Percentiles rank a stretch among this genome's conserved stretches.
These are phyloP conservation scores for Recurvirostra avosetta DNA, from an alignment of 2,113 vertebrate species.

Conservation along the genomic window DNA sequence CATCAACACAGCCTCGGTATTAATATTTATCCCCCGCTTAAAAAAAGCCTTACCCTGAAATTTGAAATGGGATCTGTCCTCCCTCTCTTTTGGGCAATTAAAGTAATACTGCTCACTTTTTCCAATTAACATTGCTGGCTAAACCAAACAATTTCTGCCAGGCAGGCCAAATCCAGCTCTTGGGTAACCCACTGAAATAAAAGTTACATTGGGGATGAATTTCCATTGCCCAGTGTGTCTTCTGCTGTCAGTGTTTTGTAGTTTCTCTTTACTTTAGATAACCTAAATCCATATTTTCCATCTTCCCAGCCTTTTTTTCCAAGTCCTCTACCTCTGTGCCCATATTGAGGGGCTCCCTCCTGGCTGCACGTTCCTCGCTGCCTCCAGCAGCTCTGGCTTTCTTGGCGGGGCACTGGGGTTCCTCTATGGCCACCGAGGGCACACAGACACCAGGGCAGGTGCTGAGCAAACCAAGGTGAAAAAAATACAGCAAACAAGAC, in stretches of 20 bases:
- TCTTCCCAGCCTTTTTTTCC: not conserved
- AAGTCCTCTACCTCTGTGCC: not conserved
- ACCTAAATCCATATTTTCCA: not conserved
- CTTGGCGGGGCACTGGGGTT: not conserved
- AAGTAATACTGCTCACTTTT: not conserved
- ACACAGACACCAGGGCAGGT: not conserved
- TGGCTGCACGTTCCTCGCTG: not conserved
- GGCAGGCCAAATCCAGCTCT: not conserved
- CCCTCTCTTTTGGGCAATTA: slow-evolving; percentile 24
- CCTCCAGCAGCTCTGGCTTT: not conserved
- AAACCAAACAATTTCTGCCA: not conserved
- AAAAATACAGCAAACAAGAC: not conserved
- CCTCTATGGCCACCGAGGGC: not conserved
- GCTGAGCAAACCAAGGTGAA: not conserved
- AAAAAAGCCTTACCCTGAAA: slow-evolving; percentile 63
- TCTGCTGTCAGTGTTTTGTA: not conserved
- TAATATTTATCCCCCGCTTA: slow-evolving; percentile 68
- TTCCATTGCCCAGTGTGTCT: not conserved
- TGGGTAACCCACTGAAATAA: not conserved
- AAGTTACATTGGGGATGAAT: not conserved
- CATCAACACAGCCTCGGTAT: slow-evolving; percentile 73
- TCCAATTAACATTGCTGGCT: not conserved
- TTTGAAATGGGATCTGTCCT: slow-evolving; percentile 53
- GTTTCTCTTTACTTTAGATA: not conserved
- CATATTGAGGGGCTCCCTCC: not conserved